Evolutionary conservation across 2,797 vertebrate species (phyloP).

Genomic region (Anableps anableps): DNA sequence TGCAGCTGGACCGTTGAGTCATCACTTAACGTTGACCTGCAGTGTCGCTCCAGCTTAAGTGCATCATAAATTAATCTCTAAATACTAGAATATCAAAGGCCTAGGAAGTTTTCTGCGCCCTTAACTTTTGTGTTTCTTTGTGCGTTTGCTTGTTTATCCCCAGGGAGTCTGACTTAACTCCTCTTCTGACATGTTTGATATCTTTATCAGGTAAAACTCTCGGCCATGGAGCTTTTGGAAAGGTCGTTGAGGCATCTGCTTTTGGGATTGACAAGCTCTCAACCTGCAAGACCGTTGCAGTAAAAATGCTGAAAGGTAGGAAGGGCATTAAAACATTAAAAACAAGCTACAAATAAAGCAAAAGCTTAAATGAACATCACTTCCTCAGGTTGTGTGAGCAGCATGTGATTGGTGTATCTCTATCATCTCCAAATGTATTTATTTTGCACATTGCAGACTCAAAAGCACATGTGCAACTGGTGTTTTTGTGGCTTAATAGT

Average conservation of each 20-base stretch:
- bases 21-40: conserved; percentile 65
- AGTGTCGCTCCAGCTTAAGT: conserved; percentile 61
- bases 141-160: neutral
- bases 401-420: conserved; percentile 46
- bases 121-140: conserved; percentile 53
- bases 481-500: conserved; percentile 37
- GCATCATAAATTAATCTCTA: conserved; percentile 61
- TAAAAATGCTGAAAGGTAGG: conserved; percentile 98
- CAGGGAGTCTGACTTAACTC: conserved; percentile 28
- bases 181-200: conserved; percentile 41
- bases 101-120: conserved; percentile 57
- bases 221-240: conserved; percentile 95
- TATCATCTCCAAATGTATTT: conserved; percentile 23
- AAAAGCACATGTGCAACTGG: conserved; percentile 58
- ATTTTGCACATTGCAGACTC: conserved; percentile 17
- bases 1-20: conserved; percentile 49
- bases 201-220: conserved; percentile 90
- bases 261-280: conserved; percentile 97
- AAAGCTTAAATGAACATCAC: neutral
- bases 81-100: conserved; percentile 47
- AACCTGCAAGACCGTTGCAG: conserved; percentile 96
- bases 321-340: conserved; percentile 11
- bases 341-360: neutral
- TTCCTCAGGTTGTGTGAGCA: neutral
- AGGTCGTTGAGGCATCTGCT: conserved; percentile 94